Evolutionary conservation across 2,113 vertebrate species (phyloP).

Genomic region (Paedocypris sp.): DNA sequence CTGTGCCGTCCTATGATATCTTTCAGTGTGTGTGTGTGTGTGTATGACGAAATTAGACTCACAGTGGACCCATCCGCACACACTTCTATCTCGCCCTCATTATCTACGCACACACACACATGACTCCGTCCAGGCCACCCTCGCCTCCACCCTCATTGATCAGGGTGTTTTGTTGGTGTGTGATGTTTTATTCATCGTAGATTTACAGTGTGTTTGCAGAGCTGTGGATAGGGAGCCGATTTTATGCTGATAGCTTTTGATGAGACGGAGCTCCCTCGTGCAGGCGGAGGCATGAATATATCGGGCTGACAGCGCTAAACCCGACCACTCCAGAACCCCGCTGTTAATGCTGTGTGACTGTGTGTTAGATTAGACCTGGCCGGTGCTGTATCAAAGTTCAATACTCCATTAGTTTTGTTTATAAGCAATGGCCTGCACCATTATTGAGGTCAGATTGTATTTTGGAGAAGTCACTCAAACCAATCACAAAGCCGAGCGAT

Average conservation of each 20-base stretch:
- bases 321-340: background rate
- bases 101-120: slow-evolving; percentile 16
- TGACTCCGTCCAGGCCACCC: background rate
- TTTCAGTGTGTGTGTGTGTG: background rate
- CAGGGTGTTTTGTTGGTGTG: slow-evolving; percentile 17
- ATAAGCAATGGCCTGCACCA: slow-evolving; percentile 26
- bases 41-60: slow-evolving; percentile 10
- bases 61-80: slow-evolving; percentile 15
- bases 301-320: slow-evolving; percentile 25
- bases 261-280: slow-evolving; percentile 18
- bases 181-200: slow-evolving; percentile 32
- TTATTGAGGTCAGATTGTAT: slow-evolving; percentile 32
- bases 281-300: slow-evolving; percentile 25
- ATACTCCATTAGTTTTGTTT: slow-evolving; percentile 41
- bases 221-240: slow-evolving; percentile 21
- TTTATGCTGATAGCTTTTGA: slow-evolving; percentile 30
- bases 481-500: slow-evolving; percentile 35
- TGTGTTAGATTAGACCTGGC: slow-evolving; percentile 32
- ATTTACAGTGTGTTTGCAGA: slow-evolving; percentile 27
- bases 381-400: slow-evolving; percentile 38
- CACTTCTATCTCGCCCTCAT: slow-evolving; percentile 11
- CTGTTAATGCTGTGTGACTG: slow-evolving; percentile 11
- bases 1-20: slow-evolving; percentile 1
- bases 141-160: slow-evolving; percentile 10
- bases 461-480: slow-evolving; percentile 30